phyloP scores from a whole-genome alignment of 2,888 invertebrate species.

The Pogonocherus hispidulus region DNA sequence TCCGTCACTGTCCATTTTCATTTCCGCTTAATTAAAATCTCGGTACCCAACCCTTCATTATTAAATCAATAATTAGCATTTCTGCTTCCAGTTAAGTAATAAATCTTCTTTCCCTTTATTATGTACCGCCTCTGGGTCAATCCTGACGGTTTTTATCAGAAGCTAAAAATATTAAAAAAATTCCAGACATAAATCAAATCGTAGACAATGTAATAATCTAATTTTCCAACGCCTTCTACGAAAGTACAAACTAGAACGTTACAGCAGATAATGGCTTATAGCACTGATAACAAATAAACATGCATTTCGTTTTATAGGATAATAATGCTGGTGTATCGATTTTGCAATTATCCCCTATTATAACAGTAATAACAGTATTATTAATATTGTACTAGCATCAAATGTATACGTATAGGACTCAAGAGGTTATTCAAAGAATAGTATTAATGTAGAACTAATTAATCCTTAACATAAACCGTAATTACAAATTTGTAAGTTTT shows the following conservation, averaged over 20 bases:
- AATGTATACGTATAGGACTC: neutral
- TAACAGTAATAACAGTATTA: neutral
- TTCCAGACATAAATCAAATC: neutral
- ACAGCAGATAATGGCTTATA: neutral
- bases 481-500: too few relatives aligned
- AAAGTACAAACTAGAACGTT: neutral
- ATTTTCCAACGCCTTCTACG: neutral
- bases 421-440: neutral
- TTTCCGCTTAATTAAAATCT: neutral
- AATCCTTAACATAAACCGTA: too few relatives aligned
- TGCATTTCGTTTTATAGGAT: conserved; percentile 4
- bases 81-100: neutral
- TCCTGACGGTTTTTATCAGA: neutral
- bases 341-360: neutral
- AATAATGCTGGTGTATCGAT: neutral
- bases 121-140: neutral
- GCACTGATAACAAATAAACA: neutral
- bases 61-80: neutral
- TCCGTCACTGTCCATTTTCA: neutral
- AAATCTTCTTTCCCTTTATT: neutral
- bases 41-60: neutral
- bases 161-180: neutral
- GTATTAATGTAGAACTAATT: too few relatives aligned
- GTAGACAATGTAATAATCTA: conserved; percentile 4
- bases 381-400: neutral